Conservation (phyloP, 2,888 invertebrate genomes). For the Dugesia japonica region DNA sequence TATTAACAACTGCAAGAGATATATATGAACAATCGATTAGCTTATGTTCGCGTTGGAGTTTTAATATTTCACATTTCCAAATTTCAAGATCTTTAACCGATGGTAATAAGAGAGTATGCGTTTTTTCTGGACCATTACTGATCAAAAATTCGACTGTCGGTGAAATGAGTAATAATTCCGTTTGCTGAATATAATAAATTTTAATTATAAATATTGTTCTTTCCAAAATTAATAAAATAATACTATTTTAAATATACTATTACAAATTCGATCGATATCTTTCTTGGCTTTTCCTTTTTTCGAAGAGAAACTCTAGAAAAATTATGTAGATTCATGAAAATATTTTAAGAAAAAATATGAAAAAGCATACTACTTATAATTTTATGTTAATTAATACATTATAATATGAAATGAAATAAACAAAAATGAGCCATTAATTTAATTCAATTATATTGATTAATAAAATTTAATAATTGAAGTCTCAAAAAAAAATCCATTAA, state of each 20-base stretch:
- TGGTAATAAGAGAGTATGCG: not conserved
- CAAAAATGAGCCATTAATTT: too few relatives aligned
- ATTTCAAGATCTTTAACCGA: not conserved
- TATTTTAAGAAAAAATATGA: too few relatives aligned
- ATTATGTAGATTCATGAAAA: too few relatives aligned
- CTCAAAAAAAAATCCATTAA: too few relatives aligned
- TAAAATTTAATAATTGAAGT: too few relatives aligned
- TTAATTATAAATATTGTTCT: not conserved
- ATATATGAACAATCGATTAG: not conserved
- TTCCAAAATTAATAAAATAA: not conserved
- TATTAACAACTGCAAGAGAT: not conserved
- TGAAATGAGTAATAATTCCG: not conserved
- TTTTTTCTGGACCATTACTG: not conserved
- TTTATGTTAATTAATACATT: too few relatives aligned
- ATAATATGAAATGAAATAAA: too few relatives aligned
- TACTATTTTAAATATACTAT: not conserved
- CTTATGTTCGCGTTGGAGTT: not conserved
- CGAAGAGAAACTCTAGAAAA: not conserved
- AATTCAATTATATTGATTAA: too few relatives aligned
- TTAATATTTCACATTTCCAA: slow-evolving; percentile 3
- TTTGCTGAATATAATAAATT: not conserved
- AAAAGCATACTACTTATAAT: too few relatives aligned
- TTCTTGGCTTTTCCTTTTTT: not conserved
- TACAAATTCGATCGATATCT: not conserved
- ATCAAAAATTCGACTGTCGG: not conserved